These are phyloP conservation scores for Pollimyrus isidori DNA, from an alignment of 2,113 vertebrate genomes.

Conservation along the genomic window DNA sequence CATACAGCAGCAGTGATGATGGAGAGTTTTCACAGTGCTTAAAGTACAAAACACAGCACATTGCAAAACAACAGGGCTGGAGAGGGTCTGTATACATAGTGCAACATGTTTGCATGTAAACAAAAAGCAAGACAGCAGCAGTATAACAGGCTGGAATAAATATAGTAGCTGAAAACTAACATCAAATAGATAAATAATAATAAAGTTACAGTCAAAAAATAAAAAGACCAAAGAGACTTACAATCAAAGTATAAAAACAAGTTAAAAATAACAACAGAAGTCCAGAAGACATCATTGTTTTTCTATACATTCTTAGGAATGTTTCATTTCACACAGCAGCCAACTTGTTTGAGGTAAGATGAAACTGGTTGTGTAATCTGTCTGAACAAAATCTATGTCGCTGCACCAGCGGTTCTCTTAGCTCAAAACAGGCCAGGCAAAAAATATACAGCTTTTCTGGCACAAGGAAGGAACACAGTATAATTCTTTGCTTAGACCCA, in stretches of 20 bases:
- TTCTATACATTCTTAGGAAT: background rate
- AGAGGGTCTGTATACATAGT: background rate
- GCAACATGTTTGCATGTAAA: background rate
- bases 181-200: background rate
- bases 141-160: background rate
- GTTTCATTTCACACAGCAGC: background rate
- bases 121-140: background rate
- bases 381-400: background rate
- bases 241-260: background rate
- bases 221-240: background rate
- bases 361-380: background rate
- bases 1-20: background rate
- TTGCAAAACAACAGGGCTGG: background rate
- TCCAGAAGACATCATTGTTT: background rate
- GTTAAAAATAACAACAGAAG: background rate
- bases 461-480: background rate
- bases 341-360: constrained; percentile 1
- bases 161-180: background rate
- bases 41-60: background rate
- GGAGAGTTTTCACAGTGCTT: background rate
- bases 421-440: background rate
- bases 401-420: background rate
- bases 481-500: background rate
- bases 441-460: background rate
- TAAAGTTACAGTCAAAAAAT: background rate